Evolutionary conservation across 2,888 invertebrate species (phyloP), one percentile per base, ranked within the genome.

Genomic region (Nomada hirtipes): DNA sequence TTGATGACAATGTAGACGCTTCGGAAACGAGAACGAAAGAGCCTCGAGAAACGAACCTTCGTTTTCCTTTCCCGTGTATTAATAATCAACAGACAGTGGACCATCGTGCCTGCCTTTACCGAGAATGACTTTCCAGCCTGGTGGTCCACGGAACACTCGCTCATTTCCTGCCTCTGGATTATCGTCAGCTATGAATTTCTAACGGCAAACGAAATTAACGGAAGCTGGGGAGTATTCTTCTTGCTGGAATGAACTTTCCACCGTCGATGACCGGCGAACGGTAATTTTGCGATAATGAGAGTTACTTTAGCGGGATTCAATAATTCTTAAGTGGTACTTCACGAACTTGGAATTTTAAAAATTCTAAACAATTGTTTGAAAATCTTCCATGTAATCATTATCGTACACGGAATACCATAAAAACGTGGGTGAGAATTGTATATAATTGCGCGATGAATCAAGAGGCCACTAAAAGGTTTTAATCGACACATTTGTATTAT

Each of bases 1-100:
- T 55, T 76, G 83, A 88, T 81, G 88, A 83, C 86, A 83, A 81
- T 76, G 79, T 87, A 80, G 79, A 74, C 87, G 84, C 64, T 76
- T 83, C 75, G 70, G 64, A 77, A 85, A 83, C 65, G 74, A 68
- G 75, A 75, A 64, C 61, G 79, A 74, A 84, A 86, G 65, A 55
- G 69, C 78, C 55, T 60, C 50, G 26, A 36, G 64, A 76, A 82
- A 79, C 74, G 82, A 65, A 67, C 50, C 50, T 55, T 59, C 63
- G 63, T 61, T 75, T 59, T 72, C 44, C 53, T 64, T 68, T 36
- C 72, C 52, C 36, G 47, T 79, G 69, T 86, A 82, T 86, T 87
- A 87, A 84, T 87, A 86, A 87, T 86, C 61, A 76, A 67, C 72
- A 63, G 59, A 50, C 44, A 53, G n/a, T 42, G 55, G 29, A 57